Percentiles rank a stretch among this genome's conserved stretches.
Evolutionary conservation across 2,113 vertebrate species (phyloP).

Genomic region (Tetrax tetrax): DNA sequence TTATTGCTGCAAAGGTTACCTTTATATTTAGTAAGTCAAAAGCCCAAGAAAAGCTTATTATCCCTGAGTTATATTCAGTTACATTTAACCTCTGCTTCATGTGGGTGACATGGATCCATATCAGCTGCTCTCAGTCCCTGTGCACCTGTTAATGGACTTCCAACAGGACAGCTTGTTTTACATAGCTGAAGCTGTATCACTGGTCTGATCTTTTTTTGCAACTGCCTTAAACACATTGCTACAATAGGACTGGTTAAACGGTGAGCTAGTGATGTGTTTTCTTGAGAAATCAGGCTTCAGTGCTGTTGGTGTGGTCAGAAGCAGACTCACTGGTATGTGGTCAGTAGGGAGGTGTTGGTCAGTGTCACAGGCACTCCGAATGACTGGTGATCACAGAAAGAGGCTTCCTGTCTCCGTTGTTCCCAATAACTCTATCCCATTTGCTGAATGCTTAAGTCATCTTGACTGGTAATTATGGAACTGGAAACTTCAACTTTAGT

Average conservation of each 20-base stretch:
- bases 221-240: not conserved
- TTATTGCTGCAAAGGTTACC: not conserved
- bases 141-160: not conserved
- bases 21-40: not conserved
- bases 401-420: not conserved
- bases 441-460: not conserved
- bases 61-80: not conserved
- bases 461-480: not conserved
- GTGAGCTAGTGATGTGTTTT: not conserved
- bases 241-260: not conserved
- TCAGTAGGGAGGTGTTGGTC: not conserved
- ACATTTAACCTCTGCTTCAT: not conserved
- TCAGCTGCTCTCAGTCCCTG: not conserved
- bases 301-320: not conserved
- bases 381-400: not conserved
- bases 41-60: not conserved
- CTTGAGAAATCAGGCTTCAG: not conserved
- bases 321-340: not conserved
- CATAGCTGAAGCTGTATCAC: rapidly evolving
- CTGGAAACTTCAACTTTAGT: not conserved
- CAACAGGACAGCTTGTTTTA: not conserved
- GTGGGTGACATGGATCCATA: not conserved
- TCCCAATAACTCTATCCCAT: not conserved
- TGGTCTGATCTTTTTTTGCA: not conserved
- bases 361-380: not conserved